Base-by-base conservation (phyloP, 2,797 vertebrate genomes). In the Naso thynnoides region DNA sequence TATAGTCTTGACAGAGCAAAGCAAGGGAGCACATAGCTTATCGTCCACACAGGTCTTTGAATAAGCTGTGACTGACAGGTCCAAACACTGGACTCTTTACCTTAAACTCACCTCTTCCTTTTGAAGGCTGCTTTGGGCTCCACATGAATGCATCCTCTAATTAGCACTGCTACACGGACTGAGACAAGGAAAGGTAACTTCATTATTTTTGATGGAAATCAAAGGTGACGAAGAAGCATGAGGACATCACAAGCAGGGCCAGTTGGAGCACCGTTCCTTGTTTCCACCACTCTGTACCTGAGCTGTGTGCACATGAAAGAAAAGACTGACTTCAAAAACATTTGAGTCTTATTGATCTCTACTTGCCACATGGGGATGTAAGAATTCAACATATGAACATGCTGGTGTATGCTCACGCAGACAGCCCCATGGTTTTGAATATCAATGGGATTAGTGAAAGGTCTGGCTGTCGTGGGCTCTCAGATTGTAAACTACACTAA, bases 401-500 rank as follows among this genome's bases (percentile, higher is more conserved):
- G 8, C 7, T 13, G 15, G 41, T 3, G 38, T 16, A 21, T 19
- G 3, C 66, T 56, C 63, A 13, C 45, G 0, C 73, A 60, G 64
- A 24, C 61, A 42, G 49, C 61, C 76, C 9, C 31, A 0, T 7
- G 1, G 49, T 47, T 77, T 36, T 79, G 88, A 86, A 89, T 86
- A 89, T 81, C 84, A 89, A 73, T 58, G 19, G 78, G 75, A 86
- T 87, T 72, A 81, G 70, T 31, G 60, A 90, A 92, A 92, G 90
- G 89, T 92, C 89, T 90, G 82, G 47, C 87, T 88, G 91, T 86
- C 86, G 21, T 19, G 36, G 73, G 80, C 56, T 78, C 58, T 86
- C 83, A 78, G 80, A 80, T 69, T 73, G 87, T 70, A 84, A 90
- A 79, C 78, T 49, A 64, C 66, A 59, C 78, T 49, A 76, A 81